Percentiles rank a stretch among this genome's conserved stretches.
These are phyloP conservation scores for Slavum lentiscoides DNA, from an alignment of 2,888 invertebrate species.

Conservation along the genomic window DNA sequence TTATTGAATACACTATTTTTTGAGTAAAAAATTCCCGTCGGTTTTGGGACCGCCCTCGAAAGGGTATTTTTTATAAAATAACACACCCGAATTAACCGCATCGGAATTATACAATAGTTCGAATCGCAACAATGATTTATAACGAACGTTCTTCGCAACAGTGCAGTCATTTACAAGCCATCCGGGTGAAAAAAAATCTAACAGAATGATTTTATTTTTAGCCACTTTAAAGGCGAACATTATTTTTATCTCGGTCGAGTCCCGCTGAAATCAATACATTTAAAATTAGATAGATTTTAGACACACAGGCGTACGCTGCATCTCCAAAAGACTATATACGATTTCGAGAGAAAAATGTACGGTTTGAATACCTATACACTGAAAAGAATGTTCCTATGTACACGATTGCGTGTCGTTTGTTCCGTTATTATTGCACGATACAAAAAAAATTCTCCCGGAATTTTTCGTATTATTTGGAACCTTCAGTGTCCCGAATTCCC, in stretches of 20 bases:
- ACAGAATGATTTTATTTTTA: slow-evolving; percentile 17
- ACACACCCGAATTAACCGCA: too few relatives aligned
- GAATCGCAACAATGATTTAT: not conserved
- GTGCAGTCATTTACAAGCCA: not conserved
- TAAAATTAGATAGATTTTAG: slow-evolving; percentile 14
- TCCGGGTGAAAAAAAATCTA: not conserved
- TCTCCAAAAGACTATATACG: not conserved
- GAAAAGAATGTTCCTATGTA: not conserved
- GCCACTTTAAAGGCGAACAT: slow-evolving; percentile 7
- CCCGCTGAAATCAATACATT: slow-evolving; percentile 26
- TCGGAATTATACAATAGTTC: too few relatives aligned
- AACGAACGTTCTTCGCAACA: not conserved
- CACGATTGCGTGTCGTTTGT: too few relatives aligned
- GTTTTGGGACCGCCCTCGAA: too few relatives aligned
- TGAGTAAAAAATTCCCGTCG: too few relatives aligned
- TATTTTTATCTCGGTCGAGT: not conserved
- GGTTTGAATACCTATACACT: not conserved
- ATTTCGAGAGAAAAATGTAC: not conserved
- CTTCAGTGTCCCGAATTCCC: too few relatives aligned
- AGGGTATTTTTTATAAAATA: too few relatives aligned
- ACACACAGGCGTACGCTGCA: not conserved
- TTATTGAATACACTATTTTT: too few relatives aligned
- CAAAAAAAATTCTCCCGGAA: too few relatives aligned
- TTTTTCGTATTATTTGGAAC: too few relatives aligned
- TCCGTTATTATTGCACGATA: too few relatives aligned